These are phyloP conservation scores for Osmerus eperlanus DNA, from an alignment of 2,113 vertebrate genomes.

Conservation along the genomic window DNA sequence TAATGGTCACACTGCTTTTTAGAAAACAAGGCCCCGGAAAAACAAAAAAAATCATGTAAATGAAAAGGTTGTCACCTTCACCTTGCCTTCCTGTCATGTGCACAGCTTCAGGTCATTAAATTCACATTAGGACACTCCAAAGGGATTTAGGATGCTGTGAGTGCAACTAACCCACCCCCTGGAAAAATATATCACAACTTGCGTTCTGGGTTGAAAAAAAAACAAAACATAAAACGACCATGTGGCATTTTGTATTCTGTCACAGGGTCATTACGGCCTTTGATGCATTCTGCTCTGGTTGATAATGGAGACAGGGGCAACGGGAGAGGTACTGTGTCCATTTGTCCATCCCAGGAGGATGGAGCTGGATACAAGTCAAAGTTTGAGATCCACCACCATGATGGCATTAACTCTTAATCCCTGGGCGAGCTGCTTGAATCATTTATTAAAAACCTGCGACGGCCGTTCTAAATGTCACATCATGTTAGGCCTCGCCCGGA, in stretches of 20 bases:
- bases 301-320: constrained; percentile 86
- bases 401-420: constrained; percentile 85
- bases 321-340: constrained; percentile 80
- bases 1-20: constrained; percentile 40
- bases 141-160: constrained; percentile 88
- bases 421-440: constrained; percentile 61
- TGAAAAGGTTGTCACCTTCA: constrained; percentile 93
- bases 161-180: constrained; percentile 88
- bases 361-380: constrained; percentile 77
- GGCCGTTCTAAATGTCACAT: constrained; percentile 60
- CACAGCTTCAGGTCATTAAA: constrained; percentile 97
- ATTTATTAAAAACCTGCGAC: constrained; percentile 69
- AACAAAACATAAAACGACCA: constrained; percentile 63
- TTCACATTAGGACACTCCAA: constrained; percentile 94
- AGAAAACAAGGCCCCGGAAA: constrained; percentile 44
- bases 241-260: constrained; percentile 90
- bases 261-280: constrained; percentile 89
- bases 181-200: constrained; percentile 75
- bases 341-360: constrained; percentile 83
- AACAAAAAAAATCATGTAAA: constrained; percentile 73
- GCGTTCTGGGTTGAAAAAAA: constrained; percentile 11
- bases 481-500: constrained; percentile 52
- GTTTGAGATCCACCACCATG: constrained; percentile 80
- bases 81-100: constrained; percentile 86
- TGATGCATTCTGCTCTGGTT: constrained; percentile 79